These are phyloP conservation scores for Seira ritae DNA, from an alignment of 2,888 invertebrate genomes.

Conservation along the genomic window DNA sequence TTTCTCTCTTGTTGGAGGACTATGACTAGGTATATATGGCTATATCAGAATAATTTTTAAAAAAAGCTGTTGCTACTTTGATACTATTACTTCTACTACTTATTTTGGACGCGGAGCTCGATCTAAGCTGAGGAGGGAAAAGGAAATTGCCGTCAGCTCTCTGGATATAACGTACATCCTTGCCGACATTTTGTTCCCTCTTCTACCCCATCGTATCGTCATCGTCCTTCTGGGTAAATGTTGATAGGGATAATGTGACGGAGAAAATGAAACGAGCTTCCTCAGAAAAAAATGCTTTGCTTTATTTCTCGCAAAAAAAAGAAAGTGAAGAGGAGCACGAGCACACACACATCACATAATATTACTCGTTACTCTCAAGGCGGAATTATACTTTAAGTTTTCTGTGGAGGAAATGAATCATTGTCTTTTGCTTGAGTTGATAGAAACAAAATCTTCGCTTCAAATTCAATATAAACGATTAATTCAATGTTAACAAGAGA, in stretches of 20 bases:
- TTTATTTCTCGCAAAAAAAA: constrained; percentile 7
- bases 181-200: background rate
- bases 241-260: constrained; percentile 48
- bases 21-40: no score
- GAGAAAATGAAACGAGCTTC: constrained; percentile 2
- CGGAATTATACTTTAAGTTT: background rate
- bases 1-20: no score
- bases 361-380: no score
- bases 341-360: no score
- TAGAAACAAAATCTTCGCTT: no score
- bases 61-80: constrained; percentile 51
- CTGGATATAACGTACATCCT: constrained; percentile 2
- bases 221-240: constrained; percentile 24
- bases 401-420: no score
- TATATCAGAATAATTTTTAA: constrained; percentile 66
- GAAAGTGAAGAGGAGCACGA: background rate
- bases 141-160: constrained; percentile 59
- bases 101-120: background rate
- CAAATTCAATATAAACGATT: no score
- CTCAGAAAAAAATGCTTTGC: constrained; percentile 12
- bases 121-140: constrained; percentile 37
- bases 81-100: no score
- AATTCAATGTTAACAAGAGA: no score
- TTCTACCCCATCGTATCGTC: no score
- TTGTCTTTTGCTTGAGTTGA: background rate